phyloP scores from a whole-genome alignment of 2,113 vertebrate genomes.

The Propithecus coquereli region DNA sequence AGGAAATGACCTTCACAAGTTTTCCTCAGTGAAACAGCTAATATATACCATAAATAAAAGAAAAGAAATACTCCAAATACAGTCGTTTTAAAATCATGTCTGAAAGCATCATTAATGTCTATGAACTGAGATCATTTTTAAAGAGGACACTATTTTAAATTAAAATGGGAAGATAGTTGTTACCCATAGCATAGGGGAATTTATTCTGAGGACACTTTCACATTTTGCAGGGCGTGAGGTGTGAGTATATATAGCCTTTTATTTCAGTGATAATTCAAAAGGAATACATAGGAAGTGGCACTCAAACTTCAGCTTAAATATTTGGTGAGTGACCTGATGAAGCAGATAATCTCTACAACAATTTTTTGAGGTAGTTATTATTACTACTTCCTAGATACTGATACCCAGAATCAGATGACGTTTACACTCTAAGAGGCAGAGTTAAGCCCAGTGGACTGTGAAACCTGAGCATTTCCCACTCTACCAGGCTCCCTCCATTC shows the following conservation, averaged over 20 bases:
- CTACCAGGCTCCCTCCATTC: background rate
- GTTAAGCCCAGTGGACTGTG: background rate
- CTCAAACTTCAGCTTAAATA: background rate
- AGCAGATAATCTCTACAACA: too few relatives aligned
- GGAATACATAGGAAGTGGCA: background rate
- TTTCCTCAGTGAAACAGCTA: background rate
- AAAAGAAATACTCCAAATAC: background rate
- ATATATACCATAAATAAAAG: background rate
- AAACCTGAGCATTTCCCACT: rapidly evolving
- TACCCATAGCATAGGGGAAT: background rate
- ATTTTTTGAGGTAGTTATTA: background rate
- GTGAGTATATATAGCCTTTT: too few relatives aligned
- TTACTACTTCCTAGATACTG: background rate
- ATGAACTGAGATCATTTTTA: background rate
- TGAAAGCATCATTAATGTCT: background rate
- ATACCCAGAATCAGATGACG: background rate
- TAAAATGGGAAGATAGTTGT: background rate
- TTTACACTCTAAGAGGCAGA: background rate
- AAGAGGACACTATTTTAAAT: background rate
- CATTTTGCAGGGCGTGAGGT: background rate
- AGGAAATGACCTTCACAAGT: background rate
- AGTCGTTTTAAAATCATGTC: background rate
- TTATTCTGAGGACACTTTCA: background rate
- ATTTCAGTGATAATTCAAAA: background rate
- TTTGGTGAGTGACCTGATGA: background rate